Evolutionary conservation across 1,140 invertebrate species (phyloP), one percentile per base, ranked within the genome.

Genomic region (Brachionus manjavacas): DNA sequence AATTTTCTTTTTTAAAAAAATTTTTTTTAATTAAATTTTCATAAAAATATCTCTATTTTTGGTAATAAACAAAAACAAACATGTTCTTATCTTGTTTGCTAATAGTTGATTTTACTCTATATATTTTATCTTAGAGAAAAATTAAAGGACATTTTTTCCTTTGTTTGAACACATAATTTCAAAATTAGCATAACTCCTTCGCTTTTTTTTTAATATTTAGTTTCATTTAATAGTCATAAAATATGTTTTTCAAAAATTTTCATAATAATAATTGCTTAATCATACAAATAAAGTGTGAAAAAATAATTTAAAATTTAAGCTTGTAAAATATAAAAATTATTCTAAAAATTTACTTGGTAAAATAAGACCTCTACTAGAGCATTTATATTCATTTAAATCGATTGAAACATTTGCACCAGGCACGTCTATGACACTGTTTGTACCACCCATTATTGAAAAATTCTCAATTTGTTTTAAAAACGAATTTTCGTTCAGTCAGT

Each of bases 341-440:
- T 14, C 4, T 23, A 25, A 16, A 55, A 28, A 81, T 52, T 81
- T 81, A 81, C 79, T 83, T 1, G 92, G 92, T 64, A 92, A 86
- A 0, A 92, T 86, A 0, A 92, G 87, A 6, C 91, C 92, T 46
- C 86, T 85, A 25, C 88, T 86, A 0, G 88, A 87, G 85, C 91
- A 92, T 16, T 86, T 85, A 86, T 91, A 90, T 11, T 85, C 78
- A 78, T 86, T 83, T 28, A 87, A 68, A 74, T 87, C 83, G 23
- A 85, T 85, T 2, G 81, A 35, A 20, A 39, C 72, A 9, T 81
- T 81, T 39, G 43, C 8, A 49, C 23, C 20, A 49, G 20, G 11
- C 3, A 76, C 72, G 43, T 49, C 20, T 23, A 76, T 20, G 23
- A 76, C 11, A 76, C 43, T 76, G 46, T 76, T 76, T 2, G 31